Evolutionary conservation across 2,888 invertebrate species (phyloP).

Genomic region (Lagria hirta): DNA sequence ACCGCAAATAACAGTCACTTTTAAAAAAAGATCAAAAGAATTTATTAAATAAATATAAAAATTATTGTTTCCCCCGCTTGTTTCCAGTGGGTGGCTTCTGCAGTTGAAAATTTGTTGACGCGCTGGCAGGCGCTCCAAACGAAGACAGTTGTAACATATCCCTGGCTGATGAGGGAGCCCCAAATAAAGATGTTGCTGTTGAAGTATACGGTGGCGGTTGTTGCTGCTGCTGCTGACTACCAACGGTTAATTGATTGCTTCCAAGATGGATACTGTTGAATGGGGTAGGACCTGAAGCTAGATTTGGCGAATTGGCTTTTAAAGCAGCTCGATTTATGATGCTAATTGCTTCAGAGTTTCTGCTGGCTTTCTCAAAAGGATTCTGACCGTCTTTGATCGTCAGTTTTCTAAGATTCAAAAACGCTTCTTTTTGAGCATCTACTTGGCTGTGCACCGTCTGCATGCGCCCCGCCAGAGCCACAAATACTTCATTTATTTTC

Average conservation of each 20-base stretch:
- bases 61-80: conserved; percentile 66
- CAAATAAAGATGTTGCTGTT: conserved; percentile 33
- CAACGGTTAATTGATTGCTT: conserved; percentile 43
- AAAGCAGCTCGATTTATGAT: conserved; percentile 38
- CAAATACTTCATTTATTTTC: conserved; percentile 82
- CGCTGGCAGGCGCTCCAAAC: conserved; percentile 30
- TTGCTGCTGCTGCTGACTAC: conserved; percentile 48
- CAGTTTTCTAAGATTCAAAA: conserved; percentile 77
- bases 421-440: conserved; percentile 81
- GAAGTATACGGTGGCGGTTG: conserved; percentile 45
- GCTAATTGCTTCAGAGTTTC: conserved; percentile 30
- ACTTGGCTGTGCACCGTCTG: conserved; percentile 79
- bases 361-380: conserved; percentile 64
- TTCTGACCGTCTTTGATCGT: conserved; percentile 75
- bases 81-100: conserved; percentile 70
- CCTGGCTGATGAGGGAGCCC: not conserved
- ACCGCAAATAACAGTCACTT: conserved; percentile 11
- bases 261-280: conserved; percentile 52
- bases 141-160: conserved; percentile 25
- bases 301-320: conserved; percentile 51
- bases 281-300: conserved; percentile 65
- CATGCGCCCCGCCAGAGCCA: conserved; percentile 83
- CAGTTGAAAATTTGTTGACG: conserved; percentile 61
- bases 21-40: conserved; percentile 7
- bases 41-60: conserved; percentile 2